These are phyloP conservation scores for Gordius sp. DNA, from an alignment of 2,888 invertebrate species.

Conservation along the genomic window DNA sequence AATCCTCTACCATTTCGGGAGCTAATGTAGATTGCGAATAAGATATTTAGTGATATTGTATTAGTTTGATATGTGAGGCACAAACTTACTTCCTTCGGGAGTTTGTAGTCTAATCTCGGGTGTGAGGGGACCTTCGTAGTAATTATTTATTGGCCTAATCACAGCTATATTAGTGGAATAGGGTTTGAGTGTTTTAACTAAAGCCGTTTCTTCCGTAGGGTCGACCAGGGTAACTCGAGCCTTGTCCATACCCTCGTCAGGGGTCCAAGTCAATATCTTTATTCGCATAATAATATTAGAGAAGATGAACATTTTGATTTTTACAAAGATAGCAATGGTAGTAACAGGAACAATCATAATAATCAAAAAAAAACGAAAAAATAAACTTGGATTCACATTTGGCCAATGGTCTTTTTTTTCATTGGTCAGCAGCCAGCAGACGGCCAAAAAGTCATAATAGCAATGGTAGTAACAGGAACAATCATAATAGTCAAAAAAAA, in stretches of 20 bases:
- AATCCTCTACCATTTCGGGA: conserved; percentile 53
- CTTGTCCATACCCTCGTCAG: conserved; percentile 44
- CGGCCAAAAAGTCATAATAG: no score
- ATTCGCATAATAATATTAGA: conserved; percentile 17
- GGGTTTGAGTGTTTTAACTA: conserved; percentile 56
- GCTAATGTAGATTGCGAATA: conserved; percentile 26
- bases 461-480: no score
- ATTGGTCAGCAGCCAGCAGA: no score
- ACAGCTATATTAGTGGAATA: conserved; percentile 59
- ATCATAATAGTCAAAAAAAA: no score
- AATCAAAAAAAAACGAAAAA: no score
- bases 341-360: no score
- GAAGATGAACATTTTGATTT: neutral
- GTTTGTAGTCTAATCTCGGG: conserved; percentile 55
- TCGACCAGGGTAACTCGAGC: conserved; percentile 46
- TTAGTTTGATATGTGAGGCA: neutral
- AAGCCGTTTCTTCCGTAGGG: conserved; percentile 42
- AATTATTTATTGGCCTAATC: conserved; percentile 65
- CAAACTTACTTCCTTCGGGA: conserved; percentile 46
- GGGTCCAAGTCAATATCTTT: conserved; percentile 68
- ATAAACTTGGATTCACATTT: no score
- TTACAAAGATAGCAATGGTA: no score
- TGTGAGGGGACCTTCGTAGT: conserved; percentile 62
- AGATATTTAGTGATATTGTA: neutral
- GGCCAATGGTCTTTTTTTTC: no score